Evolutionary conservation across 2,888 invertebrate species (phyloP).

Genomic region (Apamea sordens): DNA sequence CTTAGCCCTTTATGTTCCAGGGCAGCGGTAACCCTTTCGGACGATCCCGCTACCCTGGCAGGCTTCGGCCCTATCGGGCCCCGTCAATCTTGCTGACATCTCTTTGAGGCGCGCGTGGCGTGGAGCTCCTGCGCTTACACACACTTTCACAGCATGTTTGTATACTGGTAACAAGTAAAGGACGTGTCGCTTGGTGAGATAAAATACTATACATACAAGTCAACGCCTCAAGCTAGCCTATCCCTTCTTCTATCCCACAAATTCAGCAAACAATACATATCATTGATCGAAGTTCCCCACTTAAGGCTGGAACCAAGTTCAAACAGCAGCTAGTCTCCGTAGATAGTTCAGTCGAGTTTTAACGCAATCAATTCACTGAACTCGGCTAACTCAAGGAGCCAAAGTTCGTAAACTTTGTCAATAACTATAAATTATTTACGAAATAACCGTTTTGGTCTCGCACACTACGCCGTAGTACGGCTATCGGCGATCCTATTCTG

Average conservation of each 20-base stretch:
- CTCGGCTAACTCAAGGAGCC: conserved; percentile 10
- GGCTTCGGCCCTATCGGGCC: too few species aligned
- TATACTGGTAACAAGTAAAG: not conserved
- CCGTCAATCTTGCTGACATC: too few species aligned
- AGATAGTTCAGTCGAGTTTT: conserved; percentile 35
- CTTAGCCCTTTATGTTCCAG: too few species aligned
- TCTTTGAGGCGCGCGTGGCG: too few species aligned
- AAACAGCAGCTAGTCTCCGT: conserved; percentile 4
- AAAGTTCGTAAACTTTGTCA: conserved; percentile 36
- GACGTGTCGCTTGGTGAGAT: not conserved
- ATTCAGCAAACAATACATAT: not conserved
- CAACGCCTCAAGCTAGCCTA: not conserved
- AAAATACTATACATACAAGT: not conserved
- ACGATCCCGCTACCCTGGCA: too few species aligned
- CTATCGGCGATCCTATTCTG: not conserved
- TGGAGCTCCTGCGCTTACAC: too few species aligned
- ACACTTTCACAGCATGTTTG: too few species aligned
- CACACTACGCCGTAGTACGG: not conserved
- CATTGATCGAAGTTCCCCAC: not conserved
- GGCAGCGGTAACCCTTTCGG: too few species aligned
- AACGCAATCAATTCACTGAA: conserved; percentile 52
- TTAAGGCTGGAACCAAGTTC: conserved; percentile 4
- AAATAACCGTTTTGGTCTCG: conserved; percentile 28
- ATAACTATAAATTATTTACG: conserved; percentile 56
- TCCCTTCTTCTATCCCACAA: not conserved